These are phyloP conservation scores for Saturnia japonica DNA, from an alignment of 2,888 invertebrate genomes.

Conservation along the genomic window DNA sequence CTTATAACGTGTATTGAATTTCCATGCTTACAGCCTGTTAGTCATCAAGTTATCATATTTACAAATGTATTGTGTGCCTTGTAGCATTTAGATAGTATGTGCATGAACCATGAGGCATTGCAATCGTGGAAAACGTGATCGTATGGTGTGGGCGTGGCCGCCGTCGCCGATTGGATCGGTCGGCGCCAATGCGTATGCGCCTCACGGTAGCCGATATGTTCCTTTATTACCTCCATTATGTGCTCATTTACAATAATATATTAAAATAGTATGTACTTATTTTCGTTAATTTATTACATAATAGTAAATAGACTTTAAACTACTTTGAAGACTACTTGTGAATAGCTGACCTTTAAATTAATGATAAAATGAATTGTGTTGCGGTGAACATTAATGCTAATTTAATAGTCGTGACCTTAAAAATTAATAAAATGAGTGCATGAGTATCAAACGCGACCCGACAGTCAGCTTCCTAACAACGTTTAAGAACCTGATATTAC, in stretches of 20 bases:
- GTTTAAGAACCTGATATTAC: conserved; percentile 77
- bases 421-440: conserved; percentile 47
- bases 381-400: conserved; percentile 24
- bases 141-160: conserved; percentile 65
- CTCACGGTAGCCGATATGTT: conserved; percentile 61
- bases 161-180: conserved; percentile 66
- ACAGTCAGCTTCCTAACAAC: conserved; percentile 75
- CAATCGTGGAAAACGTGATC: conserved; percentile 27
- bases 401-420: conserved; percentile 49
- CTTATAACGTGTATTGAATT: neutral
- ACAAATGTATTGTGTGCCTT: neutral
- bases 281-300: neutral
- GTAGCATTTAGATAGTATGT: neutral
- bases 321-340: neutral
- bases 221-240: conserved; percentile 9
- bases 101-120: conserved; percentile 22
- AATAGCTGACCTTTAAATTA: neutral
- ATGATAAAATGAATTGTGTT: conserved; percentile 21
- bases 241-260: conserved; percentile 18
- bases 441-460: conserved; percentile 46
- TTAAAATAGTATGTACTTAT: neutral
- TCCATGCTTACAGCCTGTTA: neutral
- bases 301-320: neutral
- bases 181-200: conserved; percentile 78
- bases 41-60: neutral